phyloP scores from a whole-genome alignment of 2,113 vertebrate species.

The Lichenostomus cassidix region DNA sequence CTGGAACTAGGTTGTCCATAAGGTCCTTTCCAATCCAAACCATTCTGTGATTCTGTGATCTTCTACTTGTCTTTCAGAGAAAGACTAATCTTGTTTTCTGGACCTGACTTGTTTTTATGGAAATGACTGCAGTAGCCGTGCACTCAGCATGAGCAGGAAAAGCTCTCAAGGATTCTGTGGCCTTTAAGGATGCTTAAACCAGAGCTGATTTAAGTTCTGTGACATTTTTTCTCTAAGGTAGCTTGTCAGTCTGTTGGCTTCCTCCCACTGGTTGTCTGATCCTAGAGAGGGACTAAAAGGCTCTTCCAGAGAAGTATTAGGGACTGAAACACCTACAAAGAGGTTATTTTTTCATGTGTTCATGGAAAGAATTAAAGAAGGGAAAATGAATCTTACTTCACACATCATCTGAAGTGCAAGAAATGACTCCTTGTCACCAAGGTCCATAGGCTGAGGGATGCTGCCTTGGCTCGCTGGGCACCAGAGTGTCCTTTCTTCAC shows the following conservation, averaged over 20 bases:
- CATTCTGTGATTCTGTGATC: not conserved
- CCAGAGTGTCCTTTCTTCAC: rapidly evolving
- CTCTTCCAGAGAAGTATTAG: not conserved
- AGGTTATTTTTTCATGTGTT: not conserved
- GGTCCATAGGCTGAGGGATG: not conserved
- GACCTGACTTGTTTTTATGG: not conserved
- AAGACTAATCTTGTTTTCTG: not conserved
- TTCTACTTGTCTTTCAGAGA: not conserved
- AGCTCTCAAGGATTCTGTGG: not conserved
- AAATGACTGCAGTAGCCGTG: not conserved
- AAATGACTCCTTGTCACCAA: rapidly evolving
- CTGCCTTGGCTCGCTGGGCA: not conserved
- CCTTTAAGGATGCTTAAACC: not conserved
- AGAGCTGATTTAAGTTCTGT: not conserved
- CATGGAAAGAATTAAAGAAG: not conserved
- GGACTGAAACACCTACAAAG: not conserved
- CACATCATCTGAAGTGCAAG: not conserved
- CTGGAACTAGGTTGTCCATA: not conserved
- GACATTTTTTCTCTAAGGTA: not conserved
- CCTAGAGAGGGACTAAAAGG: not conserved
- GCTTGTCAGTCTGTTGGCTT: not conserved
- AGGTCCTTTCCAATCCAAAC: not conserved
- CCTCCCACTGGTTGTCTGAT: not conserved
- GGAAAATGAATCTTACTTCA: not conserved
- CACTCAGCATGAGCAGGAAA: not conserved